A percentile compares a stretch with the other conserved stretches of the same genome.
Evolutionary conservation across 2,797 vertebrate genomes (phyloP).

Genomic region (Acrossocheilus fasciatus): DNA sequence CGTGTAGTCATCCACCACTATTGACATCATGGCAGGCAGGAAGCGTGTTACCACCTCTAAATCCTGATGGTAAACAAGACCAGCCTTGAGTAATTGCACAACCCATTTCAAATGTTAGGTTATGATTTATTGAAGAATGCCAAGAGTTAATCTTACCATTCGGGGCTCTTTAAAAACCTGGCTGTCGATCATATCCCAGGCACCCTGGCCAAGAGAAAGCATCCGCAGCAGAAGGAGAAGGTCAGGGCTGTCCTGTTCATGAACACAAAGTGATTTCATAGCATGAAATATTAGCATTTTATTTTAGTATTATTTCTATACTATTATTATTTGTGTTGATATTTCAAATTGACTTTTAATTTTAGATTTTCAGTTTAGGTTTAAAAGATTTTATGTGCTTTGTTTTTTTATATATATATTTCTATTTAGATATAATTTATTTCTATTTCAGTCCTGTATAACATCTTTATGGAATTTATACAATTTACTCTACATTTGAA

Average conservation of each 20-base stretch:
- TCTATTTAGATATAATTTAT: too few species aligned
- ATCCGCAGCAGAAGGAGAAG: slow-evolving; percentile 92
- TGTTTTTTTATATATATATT: too few species aligned
- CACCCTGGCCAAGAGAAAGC: slow-evolving; percentile 93
- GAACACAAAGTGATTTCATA: slow-evolving; percentile 12
- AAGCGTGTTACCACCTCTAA: slow-evolving; percentile 92
- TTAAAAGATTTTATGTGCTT: not conserved
- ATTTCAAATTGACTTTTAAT: not conserved
- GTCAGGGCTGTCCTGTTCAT: slow-evolving; percentile 90
- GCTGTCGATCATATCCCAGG: slow-evolving; percentile 99
- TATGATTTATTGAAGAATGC: not conserved
- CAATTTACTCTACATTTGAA: not conserved
- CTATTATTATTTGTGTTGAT: not conserved
- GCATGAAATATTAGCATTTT: not conserved
- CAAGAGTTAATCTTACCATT: slow-evolving; percentile 79
- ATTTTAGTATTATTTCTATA: not conserved
- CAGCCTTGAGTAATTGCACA: slow-evolving; percentile 1
- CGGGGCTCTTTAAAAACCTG: slow-evolving; percentile 98
- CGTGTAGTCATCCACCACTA: slow-evolving; percentile 94
- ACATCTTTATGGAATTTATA: not conserved
- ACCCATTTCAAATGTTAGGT: not conserved
- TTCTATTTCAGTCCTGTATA: not conserved
- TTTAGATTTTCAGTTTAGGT: not conserved
- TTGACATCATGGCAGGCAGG: slow-evolving; percentile 93
- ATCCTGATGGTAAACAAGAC: slow-evolving; percentile 78